Percentiles rank a stretch among this genome's conserved stretches.
Evolutionary conservation across 2,888 invertebrate species (phyloP).

Genomic region (Andricus curvator): DNA sequence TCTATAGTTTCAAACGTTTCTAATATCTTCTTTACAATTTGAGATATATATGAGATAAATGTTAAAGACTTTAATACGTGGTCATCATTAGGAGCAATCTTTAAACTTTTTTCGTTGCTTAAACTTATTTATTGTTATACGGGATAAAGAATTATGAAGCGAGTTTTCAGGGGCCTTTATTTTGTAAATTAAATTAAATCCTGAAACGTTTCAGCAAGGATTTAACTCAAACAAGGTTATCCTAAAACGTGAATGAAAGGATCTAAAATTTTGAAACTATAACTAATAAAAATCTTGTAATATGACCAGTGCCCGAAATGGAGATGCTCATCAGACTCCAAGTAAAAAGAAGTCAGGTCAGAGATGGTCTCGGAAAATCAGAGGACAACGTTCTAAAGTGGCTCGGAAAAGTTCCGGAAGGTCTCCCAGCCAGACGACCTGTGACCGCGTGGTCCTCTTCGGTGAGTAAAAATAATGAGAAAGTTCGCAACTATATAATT

Average conservation of each 20-base stretch:
- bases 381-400: constrained; percentile 83
- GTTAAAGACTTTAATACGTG: neutral
- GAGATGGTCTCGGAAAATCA: constrained; percentile 83
- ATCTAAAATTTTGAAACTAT: too few relatives aligned
- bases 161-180: too few relatives aligned
- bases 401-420: constrained; percentile 75
- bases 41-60: neutral
- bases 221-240: too few relatives aligned
- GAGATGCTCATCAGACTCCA: constrained; percentile 40
- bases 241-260: too few relatives aligned
- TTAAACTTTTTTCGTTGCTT: neutral
- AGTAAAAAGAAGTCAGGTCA: constrained; percentile 60
- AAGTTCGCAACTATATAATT: constrained; percentile 31
- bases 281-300: neutral
- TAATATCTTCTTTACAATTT: constrained; percentile 4
- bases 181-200: too few relatives aligned
- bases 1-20: neutral
- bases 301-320: neutral
- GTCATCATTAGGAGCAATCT: neutral
- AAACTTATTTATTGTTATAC: neutral
- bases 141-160: neutral
- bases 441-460: constrained; percentile 15
- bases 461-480: constrained; percentile 35
- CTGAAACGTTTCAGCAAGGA: too few relatives aligned
- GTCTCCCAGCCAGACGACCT: constrained; percentile 46